These are phyloP conservation scores for Greenwoodochromis staneri DNA, from an alignment of 2,113 vertebrate genomes.

Conservation along the genomic window DNA sequence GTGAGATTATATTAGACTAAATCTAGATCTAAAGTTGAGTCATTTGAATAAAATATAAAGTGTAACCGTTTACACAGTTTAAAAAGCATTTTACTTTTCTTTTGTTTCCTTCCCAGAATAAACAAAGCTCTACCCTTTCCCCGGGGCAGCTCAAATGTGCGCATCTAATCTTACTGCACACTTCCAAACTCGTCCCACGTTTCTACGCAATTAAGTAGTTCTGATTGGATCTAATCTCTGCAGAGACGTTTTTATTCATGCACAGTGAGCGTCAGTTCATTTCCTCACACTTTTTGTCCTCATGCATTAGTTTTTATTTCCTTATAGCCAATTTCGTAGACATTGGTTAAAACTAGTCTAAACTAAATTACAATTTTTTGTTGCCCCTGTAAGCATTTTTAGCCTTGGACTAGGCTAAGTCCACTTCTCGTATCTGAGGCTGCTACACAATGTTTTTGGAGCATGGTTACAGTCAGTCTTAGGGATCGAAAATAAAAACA, in stretches of 20 bases:
- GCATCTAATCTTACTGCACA: background rate
- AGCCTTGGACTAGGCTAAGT: background rate
- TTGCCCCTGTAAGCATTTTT: background rate
- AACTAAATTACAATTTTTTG: background rate
- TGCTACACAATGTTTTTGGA: background rate
- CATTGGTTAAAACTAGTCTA: background rate
- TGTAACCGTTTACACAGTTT: background rate
- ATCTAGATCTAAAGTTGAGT: background rate
- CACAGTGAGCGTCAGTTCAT: background rate
- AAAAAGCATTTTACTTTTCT: background rate
- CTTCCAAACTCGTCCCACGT: background rate
- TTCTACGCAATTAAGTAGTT: background rate
- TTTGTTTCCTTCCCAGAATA: background rate
- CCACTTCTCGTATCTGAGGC: background rate
- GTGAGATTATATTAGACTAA: background rate
- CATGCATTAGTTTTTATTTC: background rate
- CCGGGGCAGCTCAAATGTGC: background rate
- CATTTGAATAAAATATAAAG: background rate
- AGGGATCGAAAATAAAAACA: background rate
- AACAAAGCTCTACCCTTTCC: background rate
- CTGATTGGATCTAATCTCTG: background rate
- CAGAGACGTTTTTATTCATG: background rate
- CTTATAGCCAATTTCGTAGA: background rate
- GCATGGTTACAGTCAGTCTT: background rate
- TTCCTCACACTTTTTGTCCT: background rate